Evolutionary conservation across 2,888 invertebrate genomes (phyloP), one percentile per base, ranked within the genome.

Genomic region (Phortica magna): DNA sequence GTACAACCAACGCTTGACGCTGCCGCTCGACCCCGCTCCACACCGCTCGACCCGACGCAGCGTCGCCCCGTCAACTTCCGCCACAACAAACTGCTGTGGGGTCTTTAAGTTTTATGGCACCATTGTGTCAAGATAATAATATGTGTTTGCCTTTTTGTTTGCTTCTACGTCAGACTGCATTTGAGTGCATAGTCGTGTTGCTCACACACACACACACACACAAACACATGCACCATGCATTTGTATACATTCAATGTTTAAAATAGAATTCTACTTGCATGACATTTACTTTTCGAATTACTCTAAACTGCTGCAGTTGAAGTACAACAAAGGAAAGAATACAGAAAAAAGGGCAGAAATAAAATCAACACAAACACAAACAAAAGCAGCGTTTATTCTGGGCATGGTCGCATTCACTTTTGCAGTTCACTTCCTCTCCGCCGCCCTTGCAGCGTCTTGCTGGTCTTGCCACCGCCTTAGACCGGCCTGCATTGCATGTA

Each of bases 51-150:
- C 12, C 43, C 43, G 19, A 14, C 70, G 17, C n/a, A 9, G 22
- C n/a, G 9, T 43, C 7, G 10, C 53, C n/a, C 7, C 42, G 14
- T 19, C 73, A 17, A 39, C 48, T 19, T 39, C n/a, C 70, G 42
- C 41, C 43, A 70, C 71, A 59, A 78, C 75, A 77, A 80, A 83
- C 81, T 83, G 87, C 83, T 85, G 78, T 84, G 73, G 84, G 87
- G 84, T 87, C 88, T 85, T 89, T 89, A 85, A 86, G 85, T 87
- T 88, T 89, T 87, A 88, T 89, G 88, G 88, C 85, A 84, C 88
- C 87, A 88, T 85, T 88, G 87, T 87, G 87, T 88, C 89, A 88
- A 87, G 87, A 89, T 88, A 89, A 88, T 88, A 89, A 85, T 88
- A 88, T 82, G 85, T 84, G 48, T 75, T 53, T 12, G 55, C 41